Conservation (phyloP, 2,888 invertebrate genomes). For the Pristionchus japonicus region DNA sequence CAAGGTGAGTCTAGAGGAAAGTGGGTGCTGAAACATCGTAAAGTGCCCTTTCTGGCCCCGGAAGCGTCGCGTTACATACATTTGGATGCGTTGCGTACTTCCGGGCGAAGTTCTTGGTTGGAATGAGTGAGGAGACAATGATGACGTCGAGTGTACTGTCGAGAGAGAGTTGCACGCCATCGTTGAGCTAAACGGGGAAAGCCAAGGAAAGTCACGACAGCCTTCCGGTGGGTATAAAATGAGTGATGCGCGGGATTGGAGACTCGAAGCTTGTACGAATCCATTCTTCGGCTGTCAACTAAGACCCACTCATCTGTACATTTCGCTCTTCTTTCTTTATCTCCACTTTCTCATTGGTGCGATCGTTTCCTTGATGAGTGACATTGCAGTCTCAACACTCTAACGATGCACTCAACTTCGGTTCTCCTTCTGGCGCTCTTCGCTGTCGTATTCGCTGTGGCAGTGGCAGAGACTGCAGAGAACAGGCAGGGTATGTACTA, state of each 20-base stretch:
- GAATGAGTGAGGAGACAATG: no score
- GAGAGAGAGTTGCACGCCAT: slow-evolving; percentile 5
- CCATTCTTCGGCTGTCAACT: neutral
- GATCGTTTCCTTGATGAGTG: no score
- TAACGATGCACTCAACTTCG: slow-evolving; percentile 24
- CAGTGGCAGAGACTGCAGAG: neutral
- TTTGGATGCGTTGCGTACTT: neutral
- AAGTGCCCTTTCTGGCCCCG: neutral
- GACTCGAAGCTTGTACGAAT: neutral
- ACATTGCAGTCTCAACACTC: neutral
- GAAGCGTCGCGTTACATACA: neutral
- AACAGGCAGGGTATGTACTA: neutral
- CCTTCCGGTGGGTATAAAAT: neutral
- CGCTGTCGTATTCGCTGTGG: neutral
- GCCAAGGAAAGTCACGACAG: neutral
- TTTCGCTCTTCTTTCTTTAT: neutral
- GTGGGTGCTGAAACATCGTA: neutral
- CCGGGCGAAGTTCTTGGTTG: neutral
- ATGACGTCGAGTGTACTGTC: slow-evolving; percentile 15
- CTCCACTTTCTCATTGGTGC: neutral
- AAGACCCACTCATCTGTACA: neutral
- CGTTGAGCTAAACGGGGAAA: neutral
- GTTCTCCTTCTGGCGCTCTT: slow-evolving; percentile 6
- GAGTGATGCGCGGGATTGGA: neutral
- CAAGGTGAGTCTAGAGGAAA: neutral